Conservation (phyloP, 2,888 invertebrate genomes). For the Caenorhabditis virilis region DNA sequence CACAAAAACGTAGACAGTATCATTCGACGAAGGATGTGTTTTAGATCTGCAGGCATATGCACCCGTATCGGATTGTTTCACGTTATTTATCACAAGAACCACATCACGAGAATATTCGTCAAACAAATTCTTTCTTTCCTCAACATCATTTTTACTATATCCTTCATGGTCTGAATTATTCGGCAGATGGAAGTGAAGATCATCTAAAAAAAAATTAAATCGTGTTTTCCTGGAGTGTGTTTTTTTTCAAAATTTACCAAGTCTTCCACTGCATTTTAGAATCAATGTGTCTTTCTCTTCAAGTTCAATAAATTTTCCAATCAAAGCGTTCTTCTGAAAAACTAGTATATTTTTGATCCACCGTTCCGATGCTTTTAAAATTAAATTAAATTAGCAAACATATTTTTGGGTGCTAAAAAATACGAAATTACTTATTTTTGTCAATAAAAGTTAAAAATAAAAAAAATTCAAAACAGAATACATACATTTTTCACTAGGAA, state of each 20-base stretch:
- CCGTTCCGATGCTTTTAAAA: too few relatives aligned
- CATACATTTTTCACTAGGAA: too few relatives aligned
- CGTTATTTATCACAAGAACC: constrained; percentile 15
- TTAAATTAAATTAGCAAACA: too few relatives aligned
- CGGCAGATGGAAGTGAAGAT: constrained; percentile 13
- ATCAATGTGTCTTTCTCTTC: constrained; percentile 15
- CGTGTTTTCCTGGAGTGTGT: not conserved
- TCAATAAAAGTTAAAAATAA: too few relatives aligned
- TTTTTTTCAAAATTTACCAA: constrained; percentile 15
- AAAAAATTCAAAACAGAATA: too few relatives aligned
- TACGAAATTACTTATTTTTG: too few relatives aligned
- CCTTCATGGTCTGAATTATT: constrained; percentile 12
- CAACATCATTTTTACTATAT: constrained; percentile 7
- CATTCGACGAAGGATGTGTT: constrained; percentile 27
- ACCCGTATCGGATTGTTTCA: constrained; percentile 37
- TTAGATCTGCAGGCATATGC: constrained; percentile 27
- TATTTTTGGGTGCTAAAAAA: too few relatives aligned
- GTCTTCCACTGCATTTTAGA: constrained; percentile 24
- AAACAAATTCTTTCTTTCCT: constrained; percentile 2
- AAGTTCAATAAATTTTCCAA: constrained; percentile 35
- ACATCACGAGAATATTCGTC: constrained; percentile 11
- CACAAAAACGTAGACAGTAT: constrained; percentile 40
- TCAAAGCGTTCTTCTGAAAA: constrained; percentile 21
- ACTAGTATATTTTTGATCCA: not conserved
- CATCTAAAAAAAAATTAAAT: constrained; percentile 13